Percentiles rank a stretch among this genome's conserved stretches.
phyloP scores from a whole-genome alignment of 2,113 vertebrate species.

The Larimichthys polyactis region DNA sequence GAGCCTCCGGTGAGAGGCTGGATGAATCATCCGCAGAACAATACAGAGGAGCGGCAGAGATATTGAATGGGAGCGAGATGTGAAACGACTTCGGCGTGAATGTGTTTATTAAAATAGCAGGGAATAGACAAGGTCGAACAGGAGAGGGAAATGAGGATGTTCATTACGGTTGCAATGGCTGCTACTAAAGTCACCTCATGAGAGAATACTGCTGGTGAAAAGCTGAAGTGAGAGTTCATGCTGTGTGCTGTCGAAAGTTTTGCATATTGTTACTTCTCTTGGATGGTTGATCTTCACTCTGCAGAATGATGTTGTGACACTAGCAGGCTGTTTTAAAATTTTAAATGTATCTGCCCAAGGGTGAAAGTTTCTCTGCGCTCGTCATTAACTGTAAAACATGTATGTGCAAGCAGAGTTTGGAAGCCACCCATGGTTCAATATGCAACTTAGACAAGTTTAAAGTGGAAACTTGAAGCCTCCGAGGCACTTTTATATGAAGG shows the following conservation, averaged over 20 bases:
- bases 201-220: constrained; percentile 10
- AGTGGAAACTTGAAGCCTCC: background rate
- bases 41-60: constrained; percentile 57
- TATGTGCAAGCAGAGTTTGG: background rate
- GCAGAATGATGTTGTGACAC: constrained; percentile 1
- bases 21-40: constrained; percentile 76
- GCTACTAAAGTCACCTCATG: constrained; percentile 34
- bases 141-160: constrained; percentile 22
- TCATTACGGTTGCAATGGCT: background rate
- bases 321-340: background rate
- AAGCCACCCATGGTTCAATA: background rate
- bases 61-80: constrained; percentile 64
- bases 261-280: background rate
- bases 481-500: background rate
- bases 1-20: constrained; percentile 83
- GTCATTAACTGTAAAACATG: background rate
- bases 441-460: background rate
- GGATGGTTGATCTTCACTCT: constrained; percentile 13
- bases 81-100: constrained; percentile 61
- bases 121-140: constrained; percentile 54
- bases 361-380: background rate
- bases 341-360: background rate
- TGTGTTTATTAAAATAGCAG: constrained; percentile 52
- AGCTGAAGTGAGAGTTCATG: background rate
- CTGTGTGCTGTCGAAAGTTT: background rate